Percentiles rank a stretch among this genome's conserved stretches.
These are phyloP conservation scores for Clistopyga incitator DNA, from an alignment of 2,888 invertebrate genomes.

Conservation along the genomic window DNA sequence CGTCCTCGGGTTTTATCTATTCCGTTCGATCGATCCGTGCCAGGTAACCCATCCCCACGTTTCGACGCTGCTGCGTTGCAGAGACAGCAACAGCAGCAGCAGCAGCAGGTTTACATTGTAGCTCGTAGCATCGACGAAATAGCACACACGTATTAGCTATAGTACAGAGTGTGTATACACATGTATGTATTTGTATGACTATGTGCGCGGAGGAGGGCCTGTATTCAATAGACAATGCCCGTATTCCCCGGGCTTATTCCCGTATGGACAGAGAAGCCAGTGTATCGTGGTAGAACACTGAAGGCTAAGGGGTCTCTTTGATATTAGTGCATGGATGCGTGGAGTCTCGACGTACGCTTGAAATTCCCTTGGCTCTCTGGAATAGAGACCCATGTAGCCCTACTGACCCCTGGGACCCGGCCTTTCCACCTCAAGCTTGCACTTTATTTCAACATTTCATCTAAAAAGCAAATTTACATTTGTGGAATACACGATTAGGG, in stretches of 20 bases:
- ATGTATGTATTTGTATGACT: conserved; percentile 12
- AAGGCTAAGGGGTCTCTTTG: conserved; percentile 54
- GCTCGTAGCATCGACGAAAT: conserved; percentile 37
- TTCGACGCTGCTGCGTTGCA: conserved; percentile 55
- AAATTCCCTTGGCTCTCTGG: conserved; percentile 25
- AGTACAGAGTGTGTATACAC: conserved; percentile 10
- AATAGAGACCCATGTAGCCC: neutral
- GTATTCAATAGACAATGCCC: conserved; percentile 56
- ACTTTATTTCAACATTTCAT: neutral
- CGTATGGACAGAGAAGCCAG: conserved; percentile 26
- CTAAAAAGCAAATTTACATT: too few relatives aligned
- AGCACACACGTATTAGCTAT: conserved; percentile 37
- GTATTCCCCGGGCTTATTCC: conserved; percentile 58
- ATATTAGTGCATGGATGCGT: conserved; percentile 54
- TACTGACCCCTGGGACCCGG: neutral
- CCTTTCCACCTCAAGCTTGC: neutral
- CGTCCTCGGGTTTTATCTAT: conserved; percentile 65
- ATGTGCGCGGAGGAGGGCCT: conserved; percentile 21
- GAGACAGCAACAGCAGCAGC: conserved; percentile 21
- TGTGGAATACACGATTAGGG: too few relatives aligned
- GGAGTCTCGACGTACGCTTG: conserved; percentile 21
- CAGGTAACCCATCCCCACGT: conserved; percentile 62
- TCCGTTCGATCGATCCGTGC: conserved; percentile 68
- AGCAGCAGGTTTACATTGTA: conserved; percentile 33
- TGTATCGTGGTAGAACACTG: conserved; percentile 47